These are phyloP conservation scores for Dasypogon diadema DNA, from an alignment of 2,888 invertebrate species.

Conservation along the genomic window DNA sequence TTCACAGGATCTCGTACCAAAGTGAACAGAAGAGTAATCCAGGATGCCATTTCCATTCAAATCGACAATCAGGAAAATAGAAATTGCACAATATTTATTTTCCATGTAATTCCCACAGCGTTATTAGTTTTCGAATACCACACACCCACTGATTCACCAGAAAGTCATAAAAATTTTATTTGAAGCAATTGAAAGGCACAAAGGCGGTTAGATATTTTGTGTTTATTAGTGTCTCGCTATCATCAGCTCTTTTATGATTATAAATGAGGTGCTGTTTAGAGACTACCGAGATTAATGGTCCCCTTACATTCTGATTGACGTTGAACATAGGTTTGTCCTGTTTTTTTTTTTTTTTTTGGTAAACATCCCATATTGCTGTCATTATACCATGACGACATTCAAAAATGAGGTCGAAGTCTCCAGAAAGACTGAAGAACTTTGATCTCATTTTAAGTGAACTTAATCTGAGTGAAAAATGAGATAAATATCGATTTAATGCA, in stretches of 20 bases:
- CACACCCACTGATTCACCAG: background rate
- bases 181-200: background rate
- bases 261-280: background rate
- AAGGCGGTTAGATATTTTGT: background rate
- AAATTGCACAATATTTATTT: constrained; percentile 17
- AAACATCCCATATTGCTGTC: constrained; percentile 10
- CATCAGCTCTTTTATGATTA: constrained; percentile 6
- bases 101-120: background rate
- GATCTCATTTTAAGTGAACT: no score
- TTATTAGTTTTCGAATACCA: constrained; percentile 9
- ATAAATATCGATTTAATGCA: no score
- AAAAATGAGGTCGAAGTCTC: background rate
- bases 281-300: constrained; percentile 13
- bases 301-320: background rate
- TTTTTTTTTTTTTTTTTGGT: constrained; percentile 1
- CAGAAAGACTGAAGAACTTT: background rate
- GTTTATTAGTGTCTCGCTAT: background rate
- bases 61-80: background rate
- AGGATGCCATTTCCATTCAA: background rate
- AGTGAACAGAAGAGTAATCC: background rate
- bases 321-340: background rate
- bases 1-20: background rate
- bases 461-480: no score
- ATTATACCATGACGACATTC: constrained; percentile 1
- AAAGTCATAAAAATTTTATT: constrained; percentile 20